Evolutionary conservation across 1,140 invertebrate genomes (phyloP).

Genomic region (Panagrolaimus sp.): DNA sequence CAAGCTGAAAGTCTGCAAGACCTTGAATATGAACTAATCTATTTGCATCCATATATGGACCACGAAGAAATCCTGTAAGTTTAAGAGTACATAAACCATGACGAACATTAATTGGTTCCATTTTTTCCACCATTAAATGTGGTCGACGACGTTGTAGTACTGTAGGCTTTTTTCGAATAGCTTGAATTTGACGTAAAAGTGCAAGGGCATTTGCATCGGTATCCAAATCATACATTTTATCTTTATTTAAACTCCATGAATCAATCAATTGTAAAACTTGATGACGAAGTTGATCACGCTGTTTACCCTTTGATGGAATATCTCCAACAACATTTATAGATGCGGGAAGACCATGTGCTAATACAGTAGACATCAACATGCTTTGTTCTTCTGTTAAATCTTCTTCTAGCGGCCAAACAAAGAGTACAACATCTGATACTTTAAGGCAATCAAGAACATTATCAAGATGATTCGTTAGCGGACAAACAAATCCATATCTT

Average conservation of each 20-base stretch:
- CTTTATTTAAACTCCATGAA: slow-evolving; percentile 11
- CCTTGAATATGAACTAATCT: slow-evolving; percentile 79
- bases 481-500: slow-evolving; percentile 37
- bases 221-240: slow-evolving; percentile 22
- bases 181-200: slow-evolving; percentile 30
- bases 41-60: slow-evolving; percentile 75
- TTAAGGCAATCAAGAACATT: slow-evolving; percentile 36
- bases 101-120: slow-evolving; percentile 23
- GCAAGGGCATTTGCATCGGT: slow-evolving; percentile 27
- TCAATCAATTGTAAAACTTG: neutral
- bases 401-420: slow-evolving; percentile 33
- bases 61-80: slow-evolving; percentile 77
- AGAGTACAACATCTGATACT: slow-evolving; percentile 36
- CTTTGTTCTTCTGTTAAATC: slow-evolving; percentile 21
- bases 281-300: slow-evolving; percentile 32
- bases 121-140: slow-evolving; percentile 35
- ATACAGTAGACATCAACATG: slow-evolving; percentile 15
- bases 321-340: slow-evolving; percentile 28
- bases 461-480: slow-evolving; percentile 19
- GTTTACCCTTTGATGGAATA: slow-evolving; percentile 38
- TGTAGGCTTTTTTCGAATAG: slow-evolving; percentile 24
- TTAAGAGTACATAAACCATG: slow-evolving; percentile 66
- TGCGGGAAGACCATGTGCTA: slow-evolving; percentile 35
- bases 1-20: slow-evolving; percentile 84
- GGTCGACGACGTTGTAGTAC: slow-evolving; percentile 30